Conservation (phyloP, 2,113 vertebrate genomes). For the Nibea coibor region DNA sequence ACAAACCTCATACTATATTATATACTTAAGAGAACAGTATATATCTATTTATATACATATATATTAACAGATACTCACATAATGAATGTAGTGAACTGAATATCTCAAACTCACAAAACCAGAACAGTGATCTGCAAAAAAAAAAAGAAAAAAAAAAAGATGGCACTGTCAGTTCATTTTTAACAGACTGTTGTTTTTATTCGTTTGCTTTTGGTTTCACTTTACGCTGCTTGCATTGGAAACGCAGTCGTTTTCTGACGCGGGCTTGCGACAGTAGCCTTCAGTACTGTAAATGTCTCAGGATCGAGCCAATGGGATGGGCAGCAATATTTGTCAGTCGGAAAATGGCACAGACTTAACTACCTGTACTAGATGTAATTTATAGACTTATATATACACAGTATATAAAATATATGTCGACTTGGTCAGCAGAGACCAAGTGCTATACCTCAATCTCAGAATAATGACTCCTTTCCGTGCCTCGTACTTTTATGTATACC, state of each 20-base stretch:
- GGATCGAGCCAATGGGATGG: slow-evolving; percentile 76
- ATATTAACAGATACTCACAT: slow-evolving; percentile 42
- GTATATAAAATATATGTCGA: slow-evolving; percentile 51
- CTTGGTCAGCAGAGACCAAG: slow-evolving; percentile 66
- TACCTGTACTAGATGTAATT: slow-evolving; percentile 76
- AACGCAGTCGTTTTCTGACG: slow-evolving; percentile 47
- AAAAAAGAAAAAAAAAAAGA: neutral
- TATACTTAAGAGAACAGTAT: slow-evolving; percentile 33
- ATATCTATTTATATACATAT: slow-evolving; percentile 54
- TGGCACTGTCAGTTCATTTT: slow-evolving; percentile 31
- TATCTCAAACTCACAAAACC: slow-evolving; percentile 35
- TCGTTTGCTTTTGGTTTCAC: slow-evolving; percentile 23
- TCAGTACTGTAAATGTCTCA: slow-evolving; percentile 82
- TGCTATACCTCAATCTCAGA: slow-evolving; percentile 83
- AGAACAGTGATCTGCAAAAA: slow-evolving; percentile 42
- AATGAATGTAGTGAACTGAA: slow-evolving; percentile 76
- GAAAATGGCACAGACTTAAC: slow-evolving; percentile 75
- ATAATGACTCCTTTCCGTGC: slow-evolving; percentile 78
- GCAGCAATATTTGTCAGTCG: slow-evolving; percentile 82
- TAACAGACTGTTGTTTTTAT: slow-evolving; percentile 68
- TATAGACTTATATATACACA: slow-evolving; percentile 40
- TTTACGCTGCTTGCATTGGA: slow-evolving; percentile 54
- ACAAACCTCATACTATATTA: slow-evolving; percentile 46
- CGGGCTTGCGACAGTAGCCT: slow-evolving; percentile 75
- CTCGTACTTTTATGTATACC: slow-evolving; percentile 71